Base-by-base conservation (phyloP, 2,797 vertebrate species). In the Borostomias antarcticus region DNA sequence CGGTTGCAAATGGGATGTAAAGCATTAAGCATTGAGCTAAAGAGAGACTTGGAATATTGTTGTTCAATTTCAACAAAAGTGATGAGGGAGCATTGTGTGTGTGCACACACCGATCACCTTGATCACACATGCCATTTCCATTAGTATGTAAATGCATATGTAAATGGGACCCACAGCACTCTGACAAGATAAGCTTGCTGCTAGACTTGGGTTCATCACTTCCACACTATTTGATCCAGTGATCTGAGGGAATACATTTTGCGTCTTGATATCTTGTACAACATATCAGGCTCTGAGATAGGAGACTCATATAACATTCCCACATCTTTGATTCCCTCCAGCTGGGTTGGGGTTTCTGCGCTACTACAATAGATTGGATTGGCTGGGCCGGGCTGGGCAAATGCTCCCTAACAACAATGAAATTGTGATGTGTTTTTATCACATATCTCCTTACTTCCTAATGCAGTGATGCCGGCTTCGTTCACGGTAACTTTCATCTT, bases 121-220 rank as follows among this genome's bases (percentile, higher is more conserved):
- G 77, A 85, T 74, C 78, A 83, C 79, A 83, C 79, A 69, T 79
- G 78, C 72, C 74, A 68, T 81, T 88, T 86, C 68, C 88, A 89
- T 91, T 86, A 87, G 75, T 87, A 88, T 89, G 88, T 85, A 80
- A 89, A 89, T 88, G 82, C 78, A 76, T 85, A 86, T 88, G 89
- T 85, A 87, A 88, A 91, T 91, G 86, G 75, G 79, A 70, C 68
- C 65, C 28, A 78, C 73, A 35, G 82, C 68, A 69, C 33, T 1
- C 29, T 66, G 73, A n/a, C n/a, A n/a, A 66, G 65, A 74, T 57
- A 60, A 74, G 80, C 79, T 77, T 69, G 80, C 79, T 82, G 68
- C 64, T 78, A 64, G 76, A 67, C 61, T 67, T 62, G 25, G 74
- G 72, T 83, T 86, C 77, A 84, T 89, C 82, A 85, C 79, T 82